A percentile compares a stretch with the other conserved stretches of the same genome.
Conservation (phyloP, 2,113 vertebrate species). For the Platycercus adscitus region DNA sequence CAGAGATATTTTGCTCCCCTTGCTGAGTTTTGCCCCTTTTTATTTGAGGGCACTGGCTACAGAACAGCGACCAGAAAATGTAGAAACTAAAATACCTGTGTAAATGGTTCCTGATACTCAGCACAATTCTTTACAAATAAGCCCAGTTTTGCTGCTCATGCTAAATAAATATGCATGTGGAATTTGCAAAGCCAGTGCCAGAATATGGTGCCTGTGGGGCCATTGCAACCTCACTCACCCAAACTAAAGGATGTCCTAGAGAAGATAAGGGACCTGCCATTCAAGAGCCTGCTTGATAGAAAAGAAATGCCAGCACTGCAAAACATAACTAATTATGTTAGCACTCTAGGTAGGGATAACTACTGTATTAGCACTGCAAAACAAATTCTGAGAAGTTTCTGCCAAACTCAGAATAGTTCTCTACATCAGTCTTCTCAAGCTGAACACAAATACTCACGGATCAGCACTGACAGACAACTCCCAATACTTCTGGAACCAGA, state of each 20-base stretch:
- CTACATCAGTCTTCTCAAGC: neutral
- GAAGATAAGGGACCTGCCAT: neutral
- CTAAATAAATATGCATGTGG: fast-evolving
- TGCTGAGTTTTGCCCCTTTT: neutral
- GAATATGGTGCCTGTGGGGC: neutral
- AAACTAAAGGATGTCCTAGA: neutral
- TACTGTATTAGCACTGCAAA: neutral
- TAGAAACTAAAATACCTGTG: neutral
- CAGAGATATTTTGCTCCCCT: neutral
- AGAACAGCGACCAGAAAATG: neutral
- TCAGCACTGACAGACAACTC: neutral
- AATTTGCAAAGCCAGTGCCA: neutral
- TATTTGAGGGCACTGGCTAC: neutral
- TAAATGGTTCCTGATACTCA: neutral
- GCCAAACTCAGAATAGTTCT: neutral
- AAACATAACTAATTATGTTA: neutral
- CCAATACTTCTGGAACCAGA: neutral
- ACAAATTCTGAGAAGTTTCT: neutral
- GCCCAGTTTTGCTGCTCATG: neutral
- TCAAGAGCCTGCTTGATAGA: neutral
- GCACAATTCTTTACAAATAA: neutral
- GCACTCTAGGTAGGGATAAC: neutral
- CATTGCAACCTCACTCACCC: neutral
- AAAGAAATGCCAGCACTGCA: neutral
- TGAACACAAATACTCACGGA: neutral